These are phyloP conservation scores for Cryptotermes secundus DNA, from an alignment of 1,140 invertebrate species.

Conservation along the genomic window DNA sequence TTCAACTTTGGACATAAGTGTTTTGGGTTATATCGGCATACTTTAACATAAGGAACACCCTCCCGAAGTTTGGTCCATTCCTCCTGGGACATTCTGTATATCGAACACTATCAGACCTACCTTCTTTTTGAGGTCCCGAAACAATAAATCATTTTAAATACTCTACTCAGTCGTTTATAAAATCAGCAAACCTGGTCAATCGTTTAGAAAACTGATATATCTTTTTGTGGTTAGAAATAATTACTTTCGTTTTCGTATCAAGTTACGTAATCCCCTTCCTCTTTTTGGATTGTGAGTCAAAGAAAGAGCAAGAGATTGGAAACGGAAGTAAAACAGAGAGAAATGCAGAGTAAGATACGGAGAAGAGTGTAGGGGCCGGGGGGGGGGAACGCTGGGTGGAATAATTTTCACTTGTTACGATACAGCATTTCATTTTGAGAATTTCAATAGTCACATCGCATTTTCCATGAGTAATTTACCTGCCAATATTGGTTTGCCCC, in stretches of 20 bases:
- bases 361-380: neutral
- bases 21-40: too few species aligned
- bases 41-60: too few species aligned
- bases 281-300: slow-evolving; percentile 21
- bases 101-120: neutral
- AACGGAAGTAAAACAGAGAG: slow-evolving; percentile 33
- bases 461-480: slow-evolving; percentile 33
- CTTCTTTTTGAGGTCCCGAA: neutral
- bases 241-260: neutral
- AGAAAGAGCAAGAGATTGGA: slow-evolving; percentile 38
- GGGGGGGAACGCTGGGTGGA: neutral
- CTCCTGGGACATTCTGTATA: too few species aligned
- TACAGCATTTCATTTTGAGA: neutral
- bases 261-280: neutral
- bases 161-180: too few species aligned
- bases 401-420: neutral
- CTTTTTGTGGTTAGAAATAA: too few species aligned
- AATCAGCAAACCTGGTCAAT: too few species aligned
- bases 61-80: too few species aligned
- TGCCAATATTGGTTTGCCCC: slow-evolving; percentile 33
- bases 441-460: neutral
- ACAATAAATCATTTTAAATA: too few species aligned
- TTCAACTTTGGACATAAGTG: too few species aligned
- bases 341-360: slow-evolving; percentile 28
- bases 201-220: too few species aligned